These are phyloP conservation scores for Eupithecia subfuscata DNA, from an alignment of 2,888 invertebrate genomes.

Conservation along the genomic window DNA sequence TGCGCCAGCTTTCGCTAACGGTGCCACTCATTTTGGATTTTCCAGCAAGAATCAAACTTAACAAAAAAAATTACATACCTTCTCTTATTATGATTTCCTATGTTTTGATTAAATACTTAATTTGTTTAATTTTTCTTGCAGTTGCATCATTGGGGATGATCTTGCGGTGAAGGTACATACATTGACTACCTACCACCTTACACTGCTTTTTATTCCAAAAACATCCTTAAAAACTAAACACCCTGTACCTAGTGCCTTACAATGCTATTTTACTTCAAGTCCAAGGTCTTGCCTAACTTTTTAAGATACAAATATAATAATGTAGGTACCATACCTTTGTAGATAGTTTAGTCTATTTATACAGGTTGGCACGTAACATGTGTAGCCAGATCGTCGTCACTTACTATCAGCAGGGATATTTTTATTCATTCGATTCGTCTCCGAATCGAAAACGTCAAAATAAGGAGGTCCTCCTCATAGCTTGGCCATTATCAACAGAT, in stretches of 20 bases:
- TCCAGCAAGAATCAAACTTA: background rate
- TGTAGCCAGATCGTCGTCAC: no score
- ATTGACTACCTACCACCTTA: constrained; percentile 45
- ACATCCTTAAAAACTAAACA: constrained; percentile 22
- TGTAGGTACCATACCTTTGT: background rate
- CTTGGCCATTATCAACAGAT: no score
- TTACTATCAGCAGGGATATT: no score
- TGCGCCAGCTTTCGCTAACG: no score
- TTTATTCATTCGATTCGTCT: no score
- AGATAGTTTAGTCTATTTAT: background rate
- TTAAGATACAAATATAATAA: background rate
- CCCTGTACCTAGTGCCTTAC: constrained; percentile 30
- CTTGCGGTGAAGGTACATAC: constrained; percentile 72
- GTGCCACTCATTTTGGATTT: no score
- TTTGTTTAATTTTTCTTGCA: constrained; percentile 58
- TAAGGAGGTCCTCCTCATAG: no score
- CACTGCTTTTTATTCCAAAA: constrained; percentile 48
- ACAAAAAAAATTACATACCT: no score
- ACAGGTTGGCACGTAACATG: background rate
- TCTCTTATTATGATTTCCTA: background rate
- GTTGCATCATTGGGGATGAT: constrained; percentile 71
- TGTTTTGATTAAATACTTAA: constrained; percentile 9
- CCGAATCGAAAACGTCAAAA: no score
- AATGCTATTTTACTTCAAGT: constrained; percentile 4
- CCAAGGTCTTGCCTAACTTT: background rate